Evolutionary conservation across 2,888 invertebrate genomes (phyloP).

Genomic region (Minunthozetes semirufus): DNA sequence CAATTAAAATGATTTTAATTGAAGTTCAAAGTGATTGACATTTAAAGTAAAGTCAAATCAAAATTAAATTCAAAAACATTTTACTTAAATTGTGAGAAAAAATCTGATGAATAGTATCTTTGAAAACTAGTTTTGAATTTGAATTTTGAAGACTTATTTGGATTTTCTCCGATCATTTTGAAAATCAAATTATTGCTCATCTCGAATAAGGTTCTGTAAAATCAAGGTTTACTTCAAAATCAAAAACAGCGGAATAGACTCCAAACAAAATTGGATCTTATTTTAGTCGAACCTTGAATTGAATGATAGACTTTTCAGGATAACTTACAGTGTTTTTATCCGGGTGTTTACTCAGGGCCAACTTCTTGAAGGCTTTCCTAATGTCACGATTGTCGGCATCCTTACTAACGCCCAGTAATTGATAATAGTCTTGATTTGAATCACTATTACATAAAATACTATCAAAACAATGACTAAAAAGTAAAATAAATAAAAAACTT

Average conservation of each 20-base stretch:
- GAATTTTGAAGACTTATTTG: too few species aligned
- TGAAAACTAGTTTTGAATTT: too few species aligned
- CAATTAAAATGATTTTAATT: too few species aligned
- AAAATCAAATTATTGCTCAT: neutral
- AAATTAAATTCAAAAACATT: too few species aligned
- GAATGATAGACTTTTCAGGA: neutral
- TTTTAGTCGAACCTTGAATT: too few species aligned
- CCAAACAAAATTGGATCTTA: neutral
- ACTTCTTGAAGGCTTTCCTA: conserved; percentile 67
- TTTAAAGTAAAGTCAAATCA: too few species aligned
- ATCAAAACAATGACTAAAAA: neutral
- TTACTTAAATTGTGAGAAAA: too few species aligned
- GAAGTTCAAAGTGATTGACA: too few species aligned
- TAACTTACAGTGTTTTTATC: conserved; percentile 57
- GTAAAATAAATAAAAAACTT: conserved; percentile 4
- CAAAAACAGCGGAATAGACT: neutral
- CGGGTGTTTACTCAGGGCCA: conserved; percentile 66
- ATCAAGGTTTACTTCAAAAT: neutral
- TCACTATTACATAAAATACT: conserved; percentile 14
- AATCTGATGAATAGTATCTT: too few species aligned
- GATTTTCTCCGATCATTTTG: too few species aligned
- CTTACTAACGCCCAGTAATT: conserved; percentile 60
- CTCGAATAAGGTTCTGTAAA: neutral
- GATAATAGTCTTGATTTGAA: conserved; percentile 56
- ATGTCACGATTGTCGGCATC: conserved; percentile 64